phyloP scores from a whole-genome alignment of 2,888 invertebrate species.

The Yponomeuta sedellus region DNA sequence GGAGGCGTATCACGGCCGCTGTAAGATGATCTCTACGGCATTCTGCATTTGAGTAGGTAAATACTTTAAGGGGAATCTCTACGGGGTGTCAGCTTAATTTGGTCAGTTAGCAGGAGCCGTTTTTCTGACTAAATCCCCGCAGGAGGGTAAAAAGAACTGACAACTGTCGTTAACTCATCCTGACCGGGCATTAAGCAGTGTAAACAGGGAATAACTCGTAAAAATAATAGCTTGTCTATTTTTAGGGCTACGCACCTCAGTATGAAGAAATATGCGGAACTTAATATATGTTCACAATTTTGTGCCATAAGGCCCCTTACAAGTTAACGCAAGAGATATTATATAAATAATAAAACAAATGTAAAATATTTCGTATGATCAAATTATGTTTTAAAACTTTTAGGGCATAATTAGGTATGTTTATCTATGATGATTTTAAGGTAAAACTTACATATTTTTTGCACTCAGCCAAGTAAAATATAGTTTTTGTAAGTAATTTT shows the following conservation, averaged over 20 bases:
- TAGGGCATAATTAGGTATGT: no score
- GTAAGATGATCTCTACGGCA: conserved; percentile 30
- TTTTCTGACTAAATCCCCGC: conserved; percentile 45
- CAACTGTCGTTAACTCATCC: conserved; percentile 71
- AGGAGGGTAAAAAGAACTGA: conserved; percentile 57
- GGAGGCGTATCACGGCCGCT: conserved; percentile 39
- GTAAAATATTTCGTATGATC: no score
- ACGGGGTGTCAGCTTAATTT: conserved; percentile 34
- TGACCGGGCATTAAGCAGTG: conserved; percentile 55
- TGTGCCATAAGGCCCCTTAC: no score
- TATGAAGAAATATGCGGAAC: no score
- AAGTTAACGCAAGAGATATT: no score
- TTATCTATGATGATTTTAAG: no score
- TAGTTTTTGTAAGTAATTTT: no score
- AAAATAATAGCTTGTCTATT: conserved; percentile 30
- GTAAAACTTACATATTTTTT: no score
- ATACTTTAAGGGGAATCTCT: conserved; percentile 12
- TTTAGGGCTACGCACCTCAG: neutral
- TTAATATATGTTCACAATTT: no score
- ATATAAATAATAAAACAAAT: no score
- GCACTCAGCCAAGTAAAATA: no score
- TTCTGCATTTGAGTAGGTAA: conserved; percentile 14
- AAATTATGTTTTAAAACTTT: no score
- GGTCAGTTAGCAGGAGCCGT: conserved; percentile 38
- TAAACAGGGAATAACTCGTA: conserved; percentile 60